Percentiles rank a stretch among this genome's conserved stretches.
Conservation (phyloP, 2,888 invertebrate genomes). For the Nephrotoma flavescens region DNA sequence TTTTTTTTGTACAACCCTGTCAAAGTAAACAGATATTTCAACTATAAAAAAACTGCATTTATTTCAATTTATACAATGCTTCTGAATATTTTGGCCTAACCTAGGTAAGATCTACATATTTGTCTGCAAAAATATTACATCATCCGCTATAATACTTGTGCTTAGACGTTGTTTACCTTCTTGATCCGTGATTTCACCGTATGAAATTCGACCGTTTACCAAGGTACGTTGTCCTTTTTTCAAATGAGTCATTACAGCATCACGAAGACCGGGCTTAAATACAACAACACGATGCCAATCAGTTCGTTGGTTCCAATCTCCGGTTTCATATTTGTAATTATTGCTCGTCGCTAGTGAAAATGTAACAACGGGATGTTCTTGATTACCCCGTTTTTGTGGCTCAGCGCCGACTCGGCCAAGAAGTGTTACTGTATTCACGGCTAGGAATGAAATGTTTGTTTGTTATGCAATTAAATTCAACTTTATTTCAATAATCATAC, state of each 20-base stretch:
- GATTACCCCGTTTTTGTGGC: constrained; percentile 69
- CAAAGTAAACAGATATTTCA: background rate
- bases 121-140: constrained; percentile 63
- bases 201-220: constrained; percentile 67
- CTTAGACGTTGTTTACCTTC: constrained; percentile 54
- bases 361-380: constrained; percentile 70
- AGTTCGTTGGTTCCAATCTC: constrained; percentile 69
- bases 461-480: background rate
- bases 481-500: background rate
- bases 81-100: background rate
- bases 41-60: background rate
- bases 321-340: constrained; percentile 64
- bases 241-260: constrained; percentile 60
- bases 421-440: constrained; percentile 70
- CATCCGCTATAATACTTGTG: constrained; percentile 76
- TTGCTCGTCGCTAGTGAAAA: constrained; percentile 84
- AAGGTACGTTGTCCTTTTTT: constrained; percentile 77
- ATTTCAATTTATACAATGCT: background rate
- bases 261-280: constrained; percentile 70
- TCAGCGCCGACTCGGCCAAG: constrained; percentile 80
- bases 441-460: constrained; percentile 27
- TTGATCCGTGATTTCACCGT: constrained; percentile 69
- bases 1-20: background rate
- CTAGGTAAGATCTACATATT: background rate
- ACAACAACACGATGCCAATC: constrained; percentile 86